These are phyloP conservation scores for Leuciscus waleckii DNA, from an alignment of 2,797 vertebrate species.

Conservation along the genomic window DNA sequence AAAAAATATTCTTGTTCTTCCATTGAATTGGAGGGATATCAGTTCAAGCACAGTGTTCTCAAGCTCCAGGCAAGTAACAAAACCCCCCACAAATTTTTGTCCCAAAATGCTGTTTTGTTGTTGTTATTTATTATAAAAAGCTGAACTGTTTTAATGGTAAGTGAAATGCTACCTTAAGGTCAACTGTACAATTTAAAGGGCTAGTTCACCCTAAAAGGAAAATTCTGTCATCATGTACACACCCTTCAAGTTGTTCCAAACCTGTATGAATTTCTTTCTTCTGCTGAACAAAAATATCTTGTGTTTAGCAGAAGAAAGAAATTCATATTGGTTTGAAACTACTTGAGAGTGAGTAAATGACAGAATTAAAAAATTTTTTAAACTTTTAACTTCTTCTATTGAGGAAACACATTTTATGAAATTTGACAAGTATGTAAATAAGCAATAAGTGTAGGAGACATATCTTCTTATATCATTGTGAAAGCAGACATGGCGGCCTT, in stretches of 20 bases:
- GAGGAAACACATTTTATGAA: not conserved
- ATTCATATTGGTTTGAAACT: too few relatives aligned
- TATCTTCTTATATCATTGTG: slow-evolving; percentile 6
- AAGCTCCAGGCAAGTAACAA: not conserved
- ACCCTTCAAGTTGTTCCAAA: not conserved
- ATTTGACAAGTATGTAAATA: slow-evolving; percentile 15
- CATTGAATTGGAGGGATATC: not conserved
- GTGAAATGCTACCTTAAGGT: not conserved
- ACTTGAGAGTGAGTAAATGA: too few relatives aligned
- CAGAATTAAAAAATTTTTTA: not conserved
- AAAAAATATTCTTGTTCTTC: not conserved
- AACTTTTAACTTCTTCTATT: not conserved
- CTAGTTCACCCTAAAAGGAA: too few relatives aligned
- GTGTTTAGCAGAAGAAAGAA: too few relatives aligned
- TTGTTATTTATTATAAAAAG: slow-evolving; percentile 6
- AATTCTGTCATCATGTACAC: too few relatives aligned
- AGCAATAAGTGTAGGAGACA: not conserved
- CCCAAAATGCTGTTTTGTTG: not conserved
- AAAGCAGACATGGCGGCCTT: slow-evolving; percentile 45
- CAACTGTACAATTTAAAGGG: not conserved
- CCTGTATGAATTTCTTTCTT: not conserved
- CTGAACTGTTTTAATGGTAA: not conserved
- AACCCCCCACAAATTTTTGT: not conserved
- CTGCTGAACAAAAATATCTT: not conserved
- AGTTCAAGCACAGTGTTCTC: not conserved